Conservation (phyloP, 2,888 invertebrate species). For the Parnassius apollo region DNA sequence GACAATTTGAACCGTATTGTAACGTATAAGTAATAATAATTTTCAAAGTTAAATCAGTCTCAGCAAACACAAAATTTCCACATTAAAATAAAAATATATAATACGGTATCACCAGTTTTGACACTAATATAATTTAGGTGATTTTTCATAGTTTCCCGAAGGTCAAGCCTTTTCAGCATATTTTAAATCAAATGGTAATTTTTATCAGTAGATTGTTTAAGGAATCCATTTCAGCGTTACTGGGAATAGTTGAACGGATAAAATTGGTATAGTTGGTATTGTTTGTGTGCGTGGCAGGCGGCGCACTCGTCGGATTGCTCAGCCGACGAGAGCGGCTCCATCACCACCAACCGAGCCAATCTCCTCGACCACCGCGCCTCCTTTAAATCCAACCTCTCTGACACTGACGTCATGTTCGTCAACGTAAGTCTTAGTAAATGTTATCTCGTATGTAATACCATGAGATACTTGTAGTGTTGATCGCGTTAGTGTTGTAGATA, state of each 20-base stretch:
- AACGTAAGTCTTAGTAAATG: constrained; percentile 85
- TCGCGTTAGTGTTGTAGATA: too few species aligned
- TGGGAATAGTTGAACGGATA: background rate
- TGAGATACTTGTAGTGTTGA: too few species aligned
- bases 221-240: background rate
- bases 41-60: background rate
- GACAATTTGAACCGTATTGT: background rate
- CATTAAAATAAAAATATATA: too few species aligned
- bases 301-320: constrained; percentile 84
- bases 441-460: constrained; percentile 32
- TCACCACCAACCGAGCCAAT: constrained; percentile 88
- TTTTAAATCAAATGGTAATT: too few species aligned
- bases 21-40: too few species aligned
- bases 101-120: too few species aligned
- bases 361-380: constrained; percentile 88
- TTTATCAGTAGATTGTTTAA: background rate
- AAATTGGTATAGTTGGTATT: constrained; percentile 30
- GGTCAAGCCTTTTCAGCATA: too few species aligned
- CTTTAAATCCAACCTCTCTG: constrained; percentile 95
- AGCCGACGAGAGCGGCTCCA: constrained; percentile 87
- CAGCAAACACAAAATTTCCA: too few species aligned
- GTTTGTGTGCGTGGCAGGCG: constrained; percentile 75
- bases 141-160: too few species aligned
- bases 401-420: constrained; percentile 94
- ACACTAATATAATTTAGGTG: too few species aligned